phyloP scores from a whole-genome alignment of 2,797 vertebrate genomes.

The Hydrophis major region DNA sequence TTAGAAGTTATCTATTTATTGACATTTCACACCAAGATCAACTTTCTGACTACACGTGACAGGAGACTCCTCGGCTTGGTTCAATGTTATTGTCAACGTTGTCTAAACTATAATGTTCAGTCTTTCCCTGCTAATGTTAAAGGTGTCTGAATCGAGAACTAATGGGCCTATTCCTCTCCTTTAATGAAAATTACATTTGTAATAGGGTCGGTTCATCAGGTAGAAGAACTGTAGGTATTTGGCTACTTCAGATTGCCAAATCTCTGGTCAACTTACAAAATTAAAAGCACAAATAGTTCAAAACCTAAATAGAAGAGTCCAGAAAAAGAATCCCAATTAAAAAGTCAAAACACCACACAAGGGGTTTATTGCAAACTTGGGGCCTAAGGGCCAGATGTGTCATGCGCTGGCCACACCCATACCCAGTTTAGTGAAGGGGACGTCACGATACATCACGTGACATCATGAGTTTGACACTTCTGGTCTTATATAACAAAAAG shows the following conservation, averaged over 20 bases:
- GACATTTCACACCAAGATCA: not conserved
- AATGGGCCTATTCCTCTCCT: not conserved
- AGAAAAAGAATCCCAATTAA: not conserved
- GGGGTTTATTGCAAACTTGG: not conserved
- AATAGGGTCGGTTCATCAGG: not conserved
- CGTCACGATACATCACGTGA: no score
- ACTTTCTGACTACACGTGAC: not conserved
- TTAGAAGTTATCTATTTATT: not conserved
- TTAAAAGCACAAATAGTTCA: not conserved
- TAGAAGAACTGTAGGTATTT: not conserved
- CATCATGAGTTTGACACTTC: no score
- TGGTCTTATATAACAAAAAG: not conserved
- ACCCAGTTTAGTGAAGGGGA: no score
- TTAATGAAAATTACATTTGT: not conserved
- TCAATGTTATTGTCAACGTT: not conserved
- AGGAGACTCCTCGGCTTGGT: not conserved
- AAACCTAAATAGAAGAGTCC: not conserved
- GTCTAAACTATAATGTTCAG: not conserved
- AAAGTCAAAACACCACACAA: not conserved
- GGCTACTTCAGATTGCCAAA: not conserved
- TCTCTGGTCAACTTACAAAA: not conserved
- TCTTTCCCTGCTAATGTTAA: not conserved
- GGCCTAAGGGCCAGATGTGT: no score
- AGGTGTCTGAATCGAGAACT: not conserved
- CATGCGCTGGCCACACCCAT: no score